phyloP scores from a whole-genome alignment of 2,888 invertebrate genomes.

The Dryocosmus kuriphilus region DNA sequence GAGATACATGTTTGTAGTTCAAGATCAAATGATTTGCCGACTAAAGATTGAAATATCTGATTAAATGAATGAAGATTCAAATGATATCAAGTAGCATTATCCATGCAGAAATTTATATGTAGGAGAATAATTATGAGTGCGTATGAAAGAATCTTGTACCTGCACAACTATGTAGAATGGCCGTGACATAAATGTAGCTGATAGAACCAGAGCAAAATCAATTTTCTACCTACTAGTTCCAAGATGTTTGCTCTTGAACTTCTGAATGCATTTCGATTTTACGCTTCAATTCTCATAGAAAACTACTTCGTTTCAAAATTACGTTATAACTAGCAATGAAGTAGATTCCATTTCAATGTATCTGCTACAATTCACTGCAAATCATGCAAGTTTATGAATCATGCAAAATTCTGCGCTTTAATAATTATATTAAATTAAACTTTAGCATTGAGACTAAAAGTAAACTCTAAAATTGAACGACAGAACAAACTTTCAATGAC shows the following conservation, averaged over 20 bases:
- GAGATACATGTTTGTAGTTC: conserved; percentile 28
- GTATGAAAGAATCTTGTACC: neutral
- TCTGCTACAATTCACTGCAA: neutral
- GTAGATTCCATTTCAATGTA: neutral
- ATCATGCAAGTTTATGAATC: neutral
- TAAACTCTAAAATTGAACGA: neutral
- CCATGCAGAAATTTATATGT: conserved; percentile 5
- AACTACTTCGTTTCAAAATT: neutral
- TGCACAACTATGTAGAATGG: conserved; percentile 9
- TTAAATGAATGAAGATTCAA: conserved; percentile 32
- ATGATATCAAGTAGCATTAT: neutral
- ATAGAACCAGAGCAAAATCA: conserved; percentile 11
- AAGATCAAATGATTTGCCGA: conserved; percentile 18
- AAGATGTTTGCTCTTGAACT: conserved; percentile 31
- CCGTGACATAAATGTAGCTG: conserved; percentile 12
- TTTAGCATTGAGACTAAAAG: neutral
- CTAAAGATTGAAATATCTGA: neutral
- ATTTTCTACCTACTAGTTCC: neutral
- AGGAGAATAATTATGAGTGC: neutral
- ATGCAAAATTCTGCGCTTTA: neutral
- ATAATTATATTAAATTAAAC: neutral
- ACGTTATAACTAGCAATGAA: too few species aligned
- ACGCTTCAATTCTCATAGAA: conserved; percentile 4
- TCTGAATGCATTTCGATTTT: conserved; percentile 21
- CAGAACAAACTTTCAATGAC: neutral